phyloP scores from a whole-genome alignment of 1,140 invertebrate genomes.

The Drosophila bocqueti region DNA sequence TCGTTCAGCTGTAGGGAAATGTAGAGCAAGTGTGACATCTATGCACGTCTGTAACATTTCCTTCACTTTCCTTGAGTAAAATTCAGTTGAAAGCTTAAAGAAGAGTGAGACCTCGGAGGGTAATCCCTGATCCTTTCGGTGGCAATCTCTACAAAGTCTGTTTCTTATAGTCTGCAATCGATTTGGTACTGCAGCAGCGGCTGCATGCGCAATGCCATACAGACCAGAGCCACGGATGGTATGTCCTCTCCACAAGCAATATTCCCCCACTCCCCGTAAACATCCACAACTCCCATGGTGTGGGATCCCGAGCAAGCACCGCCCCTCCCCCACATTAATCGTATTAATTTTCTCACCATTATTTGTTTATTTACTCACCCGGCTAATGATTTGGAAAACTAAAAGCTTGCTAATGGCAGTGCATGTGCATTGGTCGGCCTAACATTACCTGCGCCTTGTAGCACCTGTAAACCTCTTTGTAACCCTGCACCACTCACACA shows the following conservation, averaged over 20 bases:
- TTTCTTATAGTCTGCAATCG: slow-evolving; percentile 66
- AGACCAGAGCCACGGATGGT: slow-evolving; percentile 71
- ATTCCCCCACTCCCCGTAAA: neutral
- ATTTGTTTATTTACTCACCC: neutral
- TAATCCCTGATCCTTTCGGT: neutral
- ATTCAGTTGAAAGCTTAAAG: neutral
- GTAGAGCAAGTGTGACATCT: too few species aligned
- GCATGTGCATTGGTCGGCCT: too few species aligned
- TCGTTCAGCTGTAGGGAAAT: too few species aligned
- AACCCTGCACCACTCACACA: neutral
- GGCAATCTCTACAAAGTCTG: neutral
- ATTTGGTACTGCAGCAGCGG: slow-evolving; percentile 77
- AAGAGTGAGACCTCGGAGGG: neutral
- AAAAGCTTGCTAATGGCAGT: too few species aligned
- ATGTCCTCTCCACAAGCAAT: slow-evolving; percentile 6
- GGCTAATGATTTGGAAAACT: neutral
- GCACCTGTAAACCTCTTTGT: neutral
- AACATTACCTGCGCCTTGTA: too few species aligned
- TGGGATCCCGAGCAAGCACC: too few species aligned
- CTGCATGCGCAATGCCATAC: slow-evolving; percentile 76
- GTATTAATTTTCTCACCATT: neutral
- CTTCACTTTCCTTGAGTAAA: neutral
- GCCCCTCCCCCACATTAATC: neutral
- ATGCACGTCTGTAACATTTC: too few species aligned
- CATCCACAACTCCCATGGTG: neutral